Evolutionary conservation across 2,113 vertebrate species (phyloP).

Genomic region (Hippocampus abdominalis): DNA sequence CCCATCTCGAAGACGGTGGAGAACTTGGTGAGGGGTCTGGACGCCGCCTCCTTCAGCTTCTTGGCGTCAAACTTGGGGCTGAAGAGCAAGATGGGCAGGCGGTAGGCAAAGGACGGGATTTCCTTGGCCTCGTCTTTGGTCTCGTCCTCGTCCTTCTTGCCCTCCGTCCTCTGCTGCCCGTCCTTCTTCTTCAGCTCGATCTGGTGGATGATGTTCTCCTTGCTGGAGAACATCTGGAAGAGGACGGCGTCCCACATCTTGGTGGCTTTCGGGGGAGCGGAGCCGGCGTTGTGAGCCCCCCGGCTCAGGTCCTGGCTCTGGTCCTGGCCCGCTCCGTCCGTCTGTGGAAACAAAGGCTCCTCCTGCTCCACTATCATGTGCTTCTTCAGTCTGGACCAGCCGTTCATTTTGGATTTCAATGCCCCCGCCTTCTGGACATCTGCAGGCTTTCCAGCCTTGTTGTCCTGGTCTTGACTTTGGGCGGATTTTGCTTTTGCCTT

Average conservation of each 20-base stretch:
- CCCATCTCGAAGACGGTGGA: constrained; percentile 73
- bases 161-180: constrained; percentile 32
- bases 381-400: constrained; percentile 87
- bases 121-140: constrained; percentile 45
- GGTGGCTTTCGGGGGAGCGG: constrained; percentile 67
- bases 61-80: constrained; percentile 89
- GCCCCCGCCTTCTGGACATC: constrained; percentile 62
- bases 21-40: constrained; percentile 75
- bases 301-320: constrained; percentile 40
- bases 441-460: constrained; percentile 14
- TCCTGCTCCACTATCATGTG: constrained; percentile 83
- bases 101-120: constrained; percentile 67
- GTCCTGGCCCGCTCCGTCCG: constrained; percentile 37
- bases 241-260: constrained; percentile 93
- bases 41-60: constrained; percentile 82
- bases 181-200: constrained; percentile 67
- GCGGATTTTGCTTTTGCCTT: constrained; percentile 15
- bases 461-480: constrained; percentile 27
- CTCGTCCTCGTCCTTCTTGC: constrained; percentile 46
- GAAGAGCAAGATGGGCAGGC: constrained; percentile 82
- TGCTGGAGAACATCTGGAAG: constrained; percentile 81
- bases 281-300: constrained; percentile 36
- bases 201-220: constrained; percentile 75
- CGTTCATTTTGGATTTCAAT: constrained; percentile 65
- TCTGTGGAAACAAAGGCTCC: constrained; percentile 64